Percentiles rank a stretch among this genome's conserved stretches.
phyloP scores from a whole-genome alignment of 2,797 vertebrate genomes.

The Mormyrus proboscirostris region DNA sequence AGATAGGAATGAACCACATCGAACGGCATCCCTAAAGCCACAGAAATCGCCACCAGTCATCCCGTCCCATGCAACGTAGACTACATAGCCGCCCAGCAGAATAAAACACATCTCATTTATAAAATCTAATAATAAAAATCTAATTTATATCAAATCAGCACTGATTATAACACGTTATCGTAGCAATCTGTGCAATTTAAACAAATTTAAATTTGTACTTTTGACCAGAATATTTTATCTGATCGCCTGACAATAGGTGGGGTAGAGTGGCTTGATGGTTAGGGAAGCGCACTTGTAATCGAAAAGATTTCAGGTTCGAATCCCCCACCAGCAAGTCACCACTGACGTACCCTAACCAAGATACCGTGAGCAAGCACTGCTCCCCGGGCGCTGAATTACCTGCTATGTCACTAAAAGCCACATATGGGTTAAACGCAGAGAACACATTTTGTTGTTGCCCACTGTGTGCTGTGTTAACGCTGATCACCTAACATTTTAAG shows the following conservation, averaged over 20 bases:
- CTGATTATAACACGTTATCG: not conserved
- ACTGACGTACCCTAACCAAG: too few relatives aligned
- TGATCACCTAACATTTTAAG: slow-evolving; percentile 6
- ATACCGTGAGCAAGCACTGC: too few relatives aligned
- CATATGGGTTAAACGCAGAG: too few relatives aligned
- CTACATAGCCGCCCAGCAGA: not conserved
- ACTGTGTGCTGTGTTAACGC: too few relatives aligned
- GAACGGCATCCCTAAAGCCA: not conserved
- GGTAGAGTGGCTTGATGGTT: slow-evolving; percentile 37
- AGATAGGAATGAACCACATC: not conserved
- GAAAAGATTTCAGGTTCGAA: too few relatives aligned
- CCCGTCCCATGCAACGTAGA: not conserved
- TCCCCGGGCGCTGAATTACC: too few relatives aligned
- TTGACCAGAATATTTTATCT: slow-evolving; percentile 25
- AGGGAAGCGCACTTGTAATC: too few relatives aligned
- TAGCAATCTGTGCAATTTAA: not conserved
- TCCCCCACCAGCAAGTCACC: too few relatives aligned
- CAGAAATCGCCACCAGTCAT: not conserved
- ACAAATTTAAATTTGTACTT: not conserved
- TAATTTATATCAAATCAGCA: not conserved
- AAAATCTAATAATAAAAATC: not conserved
- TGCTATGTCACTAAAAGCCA: too few relatives aligned
- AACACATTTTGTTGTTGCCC: too few relatives aligned
- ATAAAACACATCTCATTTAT: not conserved
- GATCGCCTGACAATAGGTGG: slow-evolving; percentile 48